Evolutionary conservation across 64 coral and sea anemone genomes (phyloP), one percentile per base, ranked within the genome.

Genomic region (Trachythela sp.): DNA sequence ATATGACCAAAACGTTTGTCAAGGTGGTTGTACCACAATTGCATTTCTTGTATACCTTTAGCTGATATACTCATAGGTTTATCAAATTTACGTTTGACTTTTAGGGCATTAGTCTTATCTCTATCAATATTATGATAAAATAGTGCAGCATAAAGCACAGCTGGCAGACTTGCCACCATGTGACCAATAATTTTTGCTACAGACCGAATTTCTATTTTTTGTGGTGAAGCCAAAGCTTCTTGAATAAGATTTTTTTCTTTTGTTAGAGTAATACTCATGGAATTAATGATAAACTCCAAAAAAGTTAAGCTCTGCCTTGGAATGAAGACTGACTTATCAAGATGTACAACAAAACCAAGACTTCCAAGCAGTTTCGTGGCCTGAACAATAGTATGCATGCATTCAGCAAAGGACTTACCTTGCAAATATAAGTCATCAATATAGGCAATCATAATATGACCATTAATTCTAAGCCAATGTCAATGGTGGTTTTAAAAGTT

Each of bases 91-190:
- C 85, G 71, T 84, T 92, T 88, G 15, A 5, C 14, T 49, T 45
- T 58, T n/a, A 92, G 31, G 49, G 86, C 91, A 30, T 83, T 14
- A 15, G 49, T 71, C 83, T 92, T 92, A 40, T 92, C 91, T 48
- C 48, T 54, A 27, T 92, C 85, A 32, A 92, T 20, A 75, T 31
- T 83, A 8, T 85, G 45, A 35, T 92, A 92, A 38, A 83, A 87
- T 45, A 92, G 41, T 13, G 58, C 50, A 8, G 36, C 84, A 35
- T 91, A 43, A 60, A 10, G 52, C 26, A 86, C 56, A 9, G 50
- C 84, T 29, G 89, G 89, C 26, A 91, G 67, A 11, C 83, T 91
- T 48, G 89, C 24, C 0, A 91, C 51, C 26, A 92, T 88, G 50
- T 84, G 71, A 26, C 85, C 91, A 39, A 84, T 92, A 37, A 85